Percentiles rank a stretch among this genome's conserved stretches.
phyloP scores from a whole-genome alignment of 1,140 invertebrate genomes.

The Trypoxylus dichotomus region DNA sequence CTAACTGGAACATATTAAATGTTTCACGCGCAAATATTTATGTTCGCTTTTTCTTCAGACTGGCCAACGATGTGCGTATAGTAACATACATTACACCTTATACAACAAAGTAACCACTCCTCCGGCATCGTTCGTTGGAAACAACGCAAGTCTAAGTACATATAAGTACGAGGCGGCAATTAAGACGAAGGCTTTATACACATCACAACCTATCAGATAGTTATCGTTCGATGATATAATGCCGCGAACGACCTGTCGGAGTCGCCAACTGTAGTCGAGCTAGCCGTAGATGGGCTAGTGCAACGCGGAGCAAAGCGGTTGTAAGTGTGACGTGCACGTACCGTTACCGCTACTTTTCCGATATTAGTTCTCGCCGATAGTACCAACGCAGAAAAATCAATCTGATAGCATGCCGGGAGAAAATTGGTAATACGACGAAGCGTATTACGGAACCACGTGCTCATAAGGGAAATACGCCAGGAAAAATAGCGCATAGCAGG shows the following conservation, averaged over 20 bases:
- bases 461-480: not conserved
- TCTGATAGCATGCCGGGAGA: not conserved
- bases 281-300: not conserved
- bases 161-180: too few relatives aligned
- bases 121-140: too few relatives aligned
- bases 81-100: too few relatives aligned
- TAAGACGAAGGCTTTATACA: not conserved
- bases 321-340: not conserved
- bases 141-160: too few relatives aligned
- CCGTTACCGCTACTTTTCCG: not conserved
- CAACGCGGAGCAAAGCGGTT: not conserved
- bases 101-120: too few relatives aligned
- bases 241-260: not conserved
- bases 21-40: constrained; percentile 15
- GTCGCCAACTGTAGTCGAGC: not conserved
- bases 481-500: not conserved
- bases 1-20: not conserved
- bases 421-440: not conserved
- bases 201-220: not conserved
- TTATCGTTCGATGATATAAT: not conserved
- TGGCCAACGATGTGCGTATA: not conserved
- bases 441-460: not conserved
- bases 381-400: not conserved
- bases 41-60: not conserved
- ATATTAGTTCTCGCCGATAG: not conserved